Evolutionary conservation across 2,113 vertebrate species (phyloP), one percentile per base, ranked within the genome.

Genomic region (Pyxicephalus adspersus): DNA sequence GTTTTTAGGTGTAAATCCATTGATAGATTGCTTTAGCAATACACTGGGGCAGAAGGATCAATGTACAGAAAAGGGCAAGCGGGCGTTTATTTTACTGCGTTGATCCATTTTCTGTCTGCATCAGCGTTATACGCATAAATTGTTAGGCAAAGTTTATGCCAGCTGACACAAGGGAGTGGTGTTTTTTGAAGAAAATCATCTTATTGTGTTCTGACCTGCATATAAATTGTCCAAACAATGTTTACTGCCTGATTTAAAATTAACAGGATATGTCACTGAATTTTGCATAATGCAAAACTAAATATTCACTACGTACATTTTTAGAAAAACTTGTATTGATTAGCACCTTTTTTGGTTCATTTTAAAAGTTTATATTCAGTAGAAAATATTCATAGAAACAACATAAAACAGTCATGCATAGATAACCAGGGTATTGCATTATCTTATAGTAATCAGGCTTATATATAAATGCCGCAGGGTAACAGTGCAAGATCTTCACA

Each of bases 51-150:
- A 66, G 63, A 22, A 31, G 64, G 51, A 77, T 77, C 76, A 77
- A 77, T 77, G 63, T 77, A 66, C 50, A 65, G 76, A 65, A 77
- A 77, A 77, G 76, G 76, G 63, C 76, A 77, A 55, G 76, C 51
- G 64, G 76, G 61, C 50, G 29, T 65, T 65, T 65, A 77, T 77
- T 77, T 77, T 55, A 54, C 61, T 38, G 45, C 19, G 50, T 66
- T 52, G 63, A 77, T 77, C 38, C 51, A 77, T 66, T 55, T 65
- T 28, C 60, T 64, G 61, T 51, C 64, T 45, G 64, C 38, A 34
- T 23, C 19, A 8, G 51, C 76, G 16, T 31, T 20, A 29, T 55
- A 31, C n/a, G 23, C 25, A 54, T 77, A 77, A 66, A 77, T 77
- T 65, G 64, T 64, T 54, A 23, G 64, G 23, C 63, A 77, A 58